Evolutionary conservation across 1,140 invertebrate genomes (phyloP), one percentile per base, ranked within the genome.

Genomic region (Theocolax elegans): DNA sequence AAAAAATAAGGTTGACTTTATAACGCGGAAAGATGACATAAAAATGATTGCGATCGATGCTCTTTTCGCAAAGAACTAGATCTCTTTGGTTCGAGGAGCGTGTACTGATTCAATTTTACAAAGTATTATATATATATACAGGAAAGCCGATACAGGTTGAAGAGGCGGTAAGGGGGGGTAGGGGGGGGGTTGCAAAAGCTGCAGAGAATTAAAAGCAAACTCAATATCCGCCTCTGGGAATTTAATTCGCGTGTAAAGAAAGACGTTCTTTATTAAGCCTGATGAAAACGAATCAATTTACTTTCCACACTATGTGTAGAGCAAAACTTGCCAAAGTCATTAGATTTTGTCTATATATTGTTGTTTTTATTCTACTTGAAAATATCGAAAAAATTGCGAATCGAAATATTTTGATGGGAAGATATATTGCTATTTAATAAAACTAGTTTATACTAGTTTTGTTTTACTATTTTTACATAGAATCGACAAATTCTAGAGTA

Each of bases 131-230:
- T 17, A 27, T 25, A 13, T 42, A 25, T 2, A 19, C 19, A 31
- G 6, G 4, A 58, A 67, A 29, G 38, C 8, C 38, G 25, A 66
- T 56, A 46, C 42, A 46, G n/a, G 3, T n/a, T n/a, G n/a, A n/a
- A n/a, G n/a, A n/a, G n/a, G n/a, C n/a, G n/a, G n/a, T n/a, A n/a
- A n/a, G n/a, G n/a, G n/a, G n/a, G n/a, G n/a, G n/a, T n/a, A n/a
- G 21, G 7, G 1, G 12, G 25, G 13, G n/a, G 44, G 3, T 31
- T 49, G 44, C 27, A 62, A 62, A 40, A 44, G 19, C 21, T 27
- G 35, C 25, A 23, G 51, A 44, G 15, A 66, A 66, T 44, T 42
- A 51, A 66, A 67, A 67, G 38, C 27, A 56, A 67, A 56, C 19
- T 56, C 53, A 35, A 58, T 56, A 58, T 21, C 21, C 17, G 35